A percentile compares a stretch with the other conserved stretches of the same genome.
phyloP scores from a whole-genome alignment of 2,888 invertebrate species.

The Nasonovia ribisnigri region DNA sequence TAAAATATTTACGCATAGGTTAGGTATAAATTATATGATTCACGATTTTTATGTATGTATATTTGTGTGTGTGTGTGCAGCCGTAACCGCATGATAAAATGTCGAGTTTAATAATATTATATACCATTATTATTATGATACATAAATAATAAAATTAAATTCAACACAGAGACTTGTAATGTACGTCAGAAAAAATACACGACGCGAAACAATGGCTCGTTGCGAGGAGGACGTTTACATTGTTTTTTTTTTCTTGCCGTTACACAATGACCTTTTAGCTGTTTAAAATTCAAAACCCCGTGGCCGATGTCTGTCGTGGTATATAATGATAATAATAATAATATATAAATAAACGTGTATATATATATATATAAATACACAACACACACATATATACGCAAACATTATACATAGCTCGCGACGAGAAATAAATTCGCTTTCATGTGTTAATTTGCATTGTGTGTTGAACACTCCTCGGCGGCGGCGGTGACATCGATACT shows the following conservation, averaged over 20 bases:
- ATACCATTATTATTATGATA: slow-evolving; percentile 12
- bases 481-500: slow-evolving; percentile 24
- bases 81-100: background rate
- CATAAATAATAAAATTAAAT: slow-evolving; percentile 12
- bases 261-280: slow-evolving; percentile 28
- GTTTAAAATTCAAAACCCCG: slow-evolving; percentile 50
- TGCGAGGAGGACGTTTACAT: slow-evolving; percentile 2
- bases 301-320: background rate
- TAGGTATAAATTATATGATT: background rate
- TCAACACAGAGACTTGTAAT: background rate
- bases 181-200: background rate
- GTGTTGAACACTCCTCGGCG: background rate
- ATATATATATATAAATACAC: too few relatives aligned
- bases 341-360: background rate
- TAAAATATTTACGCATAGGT: background rate
- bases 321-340: background rate
- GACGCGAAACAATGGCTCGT: background rate
- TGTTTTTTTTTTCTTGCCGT: background rate
- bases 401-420: background rate
- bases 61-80: background rate
- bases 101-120: background rate
- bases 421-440: slow-evolving; percentile 15
- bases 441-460: slow-evolving; percentile 32
- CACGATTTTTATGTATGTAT: background rate
- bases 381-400: background rate